Base-by-base conservation (phyloP, 2,888 invertebrate genomes). In the Ernsta delagoae region DNA sequence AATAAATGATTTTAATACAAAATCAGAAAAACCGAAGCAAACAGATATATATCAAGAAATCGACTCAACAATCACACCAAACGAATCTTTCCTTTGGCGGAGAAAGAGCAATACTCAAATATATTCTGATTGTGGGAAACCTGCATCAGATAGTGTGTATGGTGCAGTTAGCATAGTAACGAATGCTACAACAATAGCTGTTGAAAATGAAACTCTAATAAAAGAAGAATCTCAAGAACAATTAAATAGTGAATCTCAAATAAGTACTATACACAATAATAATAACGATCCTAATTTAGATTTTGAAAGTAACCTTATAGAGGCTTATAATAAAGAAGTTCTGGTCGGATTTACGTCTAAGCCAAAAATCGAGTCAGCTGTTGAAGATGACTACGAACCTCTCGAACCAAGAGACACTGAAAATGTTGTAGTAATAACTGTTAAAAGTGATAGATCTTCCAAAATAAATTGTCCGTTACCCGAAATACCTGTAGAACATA, bases 71-170 rank as follows among this genome's bases (percentile, higher is more conserved):
- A 90, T 95, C 67, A 90, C 94, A 75, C 96, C 96, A 1, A 96
- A 96, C 78, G 94, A 93, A 73, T 96, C 96, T 4, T 96, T 96
- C 83, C 85, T 96, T 48, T 96, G 95, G 94, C 93, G 95, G 69
- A 83, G 92, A 71, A 95, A 92, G 83, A 90, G 89, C 74, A 84
- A 77, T 71, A 84, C 85, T 57, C 90, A 88, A 77, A 85, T 88
- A 73, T 91, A 90, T 76, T 86, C 87, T 1, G 93, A 93, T 60
- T 80, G 83, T 54, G 92, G 91, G 63, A 90, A 84, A 74, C 81
- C 85, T 9, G 12, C 75, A 61, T 83, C 86, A 12, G 92, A 91
- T 60, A 87, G 85, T 69, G 80, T 87, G 11, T 91, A 91, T 67
- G 87, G 88, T 71, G 83, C 86, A 75, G 80, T 88, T 34, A 88